phyloP scores from a whole-genome alignment of 1,140 invertebrate genomes.

The honey bee (Apis mellifera) region DNA sequence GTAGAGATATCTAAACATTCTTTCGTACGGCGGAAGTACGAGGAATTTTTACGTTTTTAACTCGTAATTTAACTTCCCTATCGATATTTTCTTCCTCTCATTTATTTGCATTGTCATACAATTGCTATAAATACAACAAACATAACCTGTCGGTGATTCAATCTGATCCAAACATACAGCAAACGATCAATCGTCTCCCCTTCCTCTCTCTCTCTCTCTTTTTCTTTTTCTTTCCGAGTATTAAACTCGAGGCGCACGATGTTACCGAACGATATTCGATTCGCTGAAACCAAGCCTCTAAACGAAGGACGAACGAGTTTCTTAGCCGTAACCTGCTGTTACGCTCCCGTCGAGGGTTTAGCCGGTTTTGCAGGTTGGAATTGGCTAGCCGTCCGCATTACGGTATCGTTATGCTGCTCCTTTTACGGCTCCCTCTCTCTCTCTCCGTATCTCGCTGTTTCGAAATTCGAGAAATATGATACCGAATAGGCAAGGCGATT shows the following conservation, averaged over 20 bases:
- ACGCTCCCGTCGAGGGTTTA: conserved; percentile 50
- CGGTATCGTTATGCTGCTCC: conserved; percentile 52
- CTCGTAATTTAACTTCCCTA: background rate
- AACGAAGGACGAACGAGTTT: conserved; percentile 67
- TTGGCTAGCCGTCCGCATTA: conserved; percentile 58
- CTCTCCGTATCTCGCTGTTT: conserved; percentile 11
- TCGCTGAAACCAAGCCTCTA: conserved; percentile 49
- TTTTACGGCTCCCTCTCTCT: conserved; percentile 47
- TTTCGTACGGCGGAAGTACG: background rate
- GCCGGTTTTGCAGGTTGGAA: conserved; percentile 70
- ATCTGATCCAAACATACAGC: background rate
- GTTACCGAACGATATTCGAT: conserved; percentile 24
- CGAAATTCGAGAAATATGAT: conserved; percentile 43
- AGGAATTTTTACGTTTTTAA: background rate
- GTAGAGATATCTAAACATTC: background rate
- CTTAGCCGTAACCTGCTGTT: conserved; percentile 62
- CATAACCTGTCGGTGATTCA: too few species aligned
- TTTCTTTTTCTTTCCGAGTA: background rate
- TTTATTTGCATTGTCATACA: background rate
- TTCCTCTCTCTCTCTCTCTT: too few species aligned
- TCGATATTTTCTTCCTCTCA: background rate
- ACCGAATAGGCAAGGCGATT: conserved; percentile 1
- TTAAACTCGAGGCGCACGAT: conserved; percentile 3
- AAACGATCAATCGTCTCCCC: background rate
- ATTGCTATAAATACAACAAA: background rate